These are phyloP conservation scores for Solea senegalensis DNA, from an alignment of 2,113 vertebrate genomes.

Conservation along the genomic window DNA sequence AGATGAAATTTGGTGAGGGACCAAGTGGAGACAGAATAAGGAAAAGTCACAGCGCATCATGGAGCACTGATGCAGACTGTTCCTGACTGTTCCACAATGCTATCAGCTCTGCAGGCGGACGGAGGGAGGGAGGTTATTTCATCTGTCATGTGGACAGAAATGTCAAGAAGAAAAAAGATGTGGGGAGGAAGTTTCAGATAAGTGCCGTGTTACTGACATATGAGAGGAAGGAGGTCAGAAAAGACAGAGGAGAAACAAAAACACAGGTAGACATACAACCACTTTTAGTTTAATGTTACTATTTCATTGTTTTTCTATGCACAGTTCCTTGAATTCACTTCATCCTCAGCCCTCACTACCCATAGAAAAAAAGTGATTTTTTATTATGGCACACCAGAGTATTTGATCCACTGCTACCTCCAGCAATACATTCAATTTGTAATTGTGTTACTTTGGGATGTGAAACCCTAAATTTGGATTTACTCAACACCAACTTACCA, in stretches of 20 bases:
- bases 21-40: constrained; percentile 1
- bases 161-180: constrained; percentile 41
- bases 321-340: background rate
- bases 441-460: no score
- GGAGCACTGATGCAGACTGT: constrained; percentile 43
- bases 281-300: no score
- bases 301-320: constrained; percentile 8
- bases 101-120: constrained; percentile 27
- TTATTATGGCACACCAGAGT: no score
- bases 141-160: constrained; percentile 53
- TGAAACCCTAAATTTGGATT: no score
- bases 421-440: no score
- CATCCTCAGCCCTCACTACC: no score
- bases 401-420: no score
- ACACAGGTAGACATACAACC: constrained; percentile 3
- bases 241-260: background rate
- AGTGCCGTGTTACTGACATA: constrained; percentile 33
- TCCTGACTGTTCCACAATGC: constrained; percentile 48
- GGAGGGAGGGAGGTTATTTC: constrained; percentile 35
- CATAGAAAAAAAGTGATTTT: no score
- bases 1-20: constrained; percentile 10
- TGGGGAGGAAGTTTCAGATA: constrained; percentile 48
- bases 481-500: no score
- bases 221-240: background rate
- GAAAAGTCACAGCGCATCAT: constrained; percentile 45